Evolutionary conservation across 2,113 vertebrate species (phyloP), one percentile per base, ranked within the genome.

Genomic region (Triplophysa tibetana): DNA sequence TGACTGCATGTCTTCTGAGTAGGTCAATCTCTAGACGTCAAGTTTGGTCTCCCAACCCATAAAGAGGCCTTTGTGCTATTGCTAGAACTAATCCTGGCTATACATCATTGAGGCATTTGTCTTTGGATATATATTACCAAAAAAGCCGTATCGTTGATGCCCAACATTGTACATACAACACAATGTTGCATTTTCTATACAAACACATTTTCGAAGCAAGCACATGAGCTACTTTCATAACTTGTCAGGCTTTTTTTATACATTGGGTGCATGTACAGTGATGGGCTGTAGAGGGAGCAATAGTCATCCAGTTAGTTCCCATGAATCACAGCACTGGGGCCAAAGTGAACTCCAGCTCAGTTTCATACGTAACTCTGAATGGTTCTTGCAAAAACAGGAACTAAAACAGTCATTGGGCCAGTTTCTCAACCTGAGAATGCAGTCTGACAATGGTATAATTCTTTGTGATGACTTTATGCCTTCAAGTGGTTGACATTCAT

Each of bases 391-490:
- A 64, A 80, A 70, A 9, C 13, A 68, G 63, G 73, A 52, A 65
- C 66, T 60, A 4, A 80, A 83, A 79, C 82, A 79, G 78, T 85
- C 80, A 62, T 21, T 43, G 56, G 65, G 61, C 81, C 78, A 81
- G 69, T 78, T 66, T 81, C 67, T 81, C 69, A 76, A 74, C 84
- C 78, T 85, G 84, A 85, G 81, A 63, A 61, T 70, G 12, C 12
- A 23, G n/a, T 41, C 41, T 65, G 26, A 64, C 68, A 24, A 50
- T 24, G 41, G 1, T 56, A 10, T 76, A 52, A 63, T 64, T 64
- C 74, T 16, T 21, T 60, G 41, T 61, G 24, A 60, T 2, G 33
- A 16, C 38, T 73, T 41, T 63, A 65, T 65, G 45, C 26, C 11
- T n/a, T 38, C 74, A 54, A 63, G 41, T 76, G 74, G 58, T 64